Evolutionary conservation across 2,113 vertebrate genomes (phyloP), one percentile per base, ranked within the genome.

Genomic region (Bos javanicus): DNA sequence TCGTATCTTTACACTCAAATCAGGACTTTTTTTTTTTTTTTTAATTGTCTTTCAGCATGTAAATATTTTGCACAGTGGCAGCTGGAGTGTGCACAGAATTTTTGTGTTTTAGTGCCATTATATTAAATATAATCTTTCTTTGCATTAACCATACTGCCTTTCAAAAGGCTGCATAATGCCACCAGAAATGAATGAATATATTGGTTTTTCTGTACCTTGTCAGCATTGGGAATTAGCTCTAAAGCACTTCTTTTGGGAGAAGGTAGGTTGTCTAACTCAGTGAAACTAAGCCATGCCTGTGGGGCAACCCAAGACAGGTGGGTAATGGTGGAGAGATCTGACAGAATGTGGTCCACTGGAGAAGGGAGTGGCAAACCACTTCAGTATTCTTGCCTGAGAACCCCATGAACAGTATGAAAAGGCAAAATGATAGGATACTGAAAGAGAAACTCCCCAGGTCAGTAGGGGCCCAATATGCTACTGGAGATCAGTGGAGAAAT

Each of bases 31-130:
- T 43, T 90, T 59, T 43, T 90, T 80, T 94, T 54, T 57, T 48
- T 67, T 36, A 43, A 78, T 3, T 93, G 33, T 33, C 52, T 39
- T 81, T 90, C 25, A 87, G 80, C 36, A 67, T 52, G 46, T 50
- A 89, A 94, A 94, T 21, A 93, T 84, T 92, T 87, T 87, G 94
- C 48, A 60, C 30, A 87, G 23, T 71, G n/a, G 56, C 85, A 96
- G 25, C 4, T 90, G 33, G 25, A 92, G 26, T 28, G 2, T 64
- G 9, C 64, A 30, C 33, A 84, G 10, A 46, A 80, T 16, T 90
- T 96, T 67, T 95, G 80, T 71, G 84, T 97, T 54, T 14, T 83
- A 78, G 23, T 93, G n/a, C 59, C 56, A 59, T 71, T 78, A 59
- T 48, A 90, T 57, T 88, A 94, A 89, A 57, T 96, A 74, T 82